Conservation (phyloP, 2,113 vertebrate genomes). For the Pteropus alecto region DNA sequence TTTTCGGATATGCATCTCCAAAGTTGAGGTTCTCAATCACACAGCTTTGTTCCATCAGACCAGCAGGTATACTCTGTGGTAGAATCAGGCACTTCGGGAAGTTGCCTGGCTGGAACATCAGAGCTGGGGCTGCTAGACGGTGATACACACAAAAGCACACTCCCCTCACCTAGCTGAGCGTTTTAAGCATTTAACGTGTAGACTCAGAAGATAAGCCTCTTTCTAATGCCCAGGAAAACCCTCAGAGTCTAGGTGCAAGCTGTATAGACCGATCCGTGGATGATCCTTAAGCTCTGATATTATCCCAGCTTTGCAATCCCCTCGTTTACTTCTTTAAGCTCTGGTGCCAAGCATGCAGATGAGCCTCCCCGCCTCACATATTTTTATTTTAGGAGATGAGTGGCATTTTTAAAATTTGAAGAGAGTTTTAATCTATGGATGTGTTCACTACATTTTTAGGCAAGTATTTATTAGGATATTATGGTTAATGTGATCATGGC, state of each 20-base stretch:
- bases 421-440: slow-evolving; percentile 48
- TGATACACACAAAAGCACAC: neutral
- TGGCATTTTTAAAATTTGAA: slow-evolving; percentile 38
- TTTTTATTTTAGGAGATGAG: slow-evolving; percentile 34
- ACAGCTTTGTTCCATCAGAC: neutral
- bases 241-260: neutral
- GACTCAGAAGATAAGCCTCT: neutral
- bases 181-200: neutral
- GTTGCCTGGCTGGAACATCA: neutral
- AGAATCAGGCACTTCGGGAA: neutral
- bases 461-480: slow-evolving; percentile 68
- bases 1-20: neutral
- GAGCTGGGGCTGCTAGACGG: neutral
- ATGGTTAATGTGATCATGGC: slow-evolving; percentile 44
- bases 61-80: neutral
- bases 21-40: neutral
- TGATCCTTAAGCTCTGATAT: neutral
- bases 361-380: neutral
- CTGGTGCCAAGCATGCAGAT: neutral
- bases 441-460: slow-evolving; percentile 57
- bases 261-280: fast-evolving
- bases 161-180: neutral
- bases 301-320: neutral
- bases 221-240: neutral
- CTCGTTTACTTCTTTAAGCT: neutral